These are phyloP conservation scores for Sminthurides aquaticus DNA, from an alignment of 2,888 invertebrate genomes.

Conservation along the genomic window DNA sequence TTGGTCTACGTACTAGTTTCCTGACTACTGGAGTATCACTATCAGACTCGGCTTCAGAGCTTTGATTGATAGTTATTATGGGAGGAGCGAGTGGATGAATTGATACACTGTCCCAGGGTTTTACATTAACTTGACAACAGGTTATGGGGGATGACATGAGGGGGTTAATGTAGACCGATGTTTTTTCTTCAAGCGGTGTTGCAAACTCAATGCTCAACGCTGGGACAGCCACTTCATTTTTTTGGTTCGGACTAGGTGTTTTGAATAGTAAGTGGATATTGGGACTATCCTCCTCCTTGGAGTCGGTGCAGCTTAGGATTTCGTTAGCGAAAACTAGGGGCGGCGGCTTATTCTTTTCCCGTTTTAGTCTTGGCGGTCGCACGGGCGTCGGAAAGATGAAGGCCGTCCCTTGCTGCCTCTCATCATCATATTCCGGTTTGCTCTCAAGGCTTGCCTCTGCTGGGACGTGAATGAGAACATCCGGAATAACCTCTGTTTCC, in stretches of 20 bases:
- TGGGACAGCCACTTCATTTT: conserved; percentile 34
- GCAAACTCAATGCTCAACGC: conserved; percentile 42
- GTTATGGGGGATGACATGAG: conserved; percentile 4
- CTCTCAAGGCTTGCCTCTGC: conserved; percentile 38
- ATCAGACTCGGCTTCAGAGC: conserved; percentile 49
- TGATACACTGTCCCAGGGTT: conserved; percentile 25
- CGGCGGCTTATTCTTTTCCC: conserved; percentile 41
- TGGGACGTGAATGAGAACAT: conserved; percentile 43
- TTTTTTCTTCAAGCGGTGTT: conserved; percentile 36
- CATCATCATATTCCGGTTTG: conserved; percentile 21
- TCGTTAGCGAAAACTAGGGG: conserved; percentile 43
- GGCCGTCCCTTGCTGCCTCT: conserved; percentile 12
- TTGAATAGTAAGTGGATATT: neutral
- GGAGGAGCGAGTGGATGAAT: conserved; percentile 35
- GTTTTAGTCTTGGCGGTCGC: conserved; percentile 19
- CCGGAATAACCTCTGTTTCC: conserved; percentile 41
- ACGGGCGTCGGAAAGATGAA: conserved; percentile 11
- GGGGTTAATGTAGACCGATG: neutral
- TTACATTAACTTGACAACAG: conserved; percentile 21
- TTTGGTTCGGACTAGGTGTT: conserved; percentile 7
- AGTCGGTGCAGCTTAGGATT: conserved; percentile 30
- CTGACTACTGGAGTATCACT: conserved; percentile 49
- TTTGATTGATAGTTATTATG: conserved; percentile 48
- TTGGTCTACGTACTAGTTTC: conserved; percentile 46
- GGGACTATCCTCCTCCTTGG: conserved; percentile 18